A percentile compares a stretch with the other conserved stretches of the same genome.
These are phyloP conservation scores for Pipa parva DNA, from an alignment of 2,113 vertebrate species.

Conservation along the genomic window DNA sequence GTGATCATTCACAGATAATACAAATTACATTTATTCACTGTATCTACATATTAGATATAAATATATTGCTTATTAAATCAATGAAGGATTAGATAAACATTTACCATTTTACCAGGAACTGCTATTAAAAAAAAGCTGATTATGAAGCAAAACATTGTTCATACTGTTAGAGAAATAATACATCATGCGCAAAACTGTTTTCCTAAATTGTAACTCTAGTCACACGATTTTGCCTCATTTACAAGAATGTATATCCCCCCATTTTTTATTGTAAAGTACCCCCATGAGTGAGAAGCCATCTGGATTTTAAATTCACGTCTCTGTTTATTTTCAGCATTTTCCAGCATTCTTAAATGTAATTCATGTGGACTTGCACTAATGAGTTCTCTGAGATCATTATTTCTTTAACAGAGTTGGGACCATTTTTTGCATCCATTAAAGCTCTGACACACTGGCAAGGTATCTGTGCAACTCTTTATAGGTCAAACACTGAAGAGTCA, in stretches of 20 bases:
- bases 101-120: no score
- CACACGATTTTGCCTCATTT: slow-evolving; percentile 29
- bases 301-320: slow-evolving; percentile 53
- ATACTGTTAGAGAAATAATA: background rate
- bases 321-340: slow-evolving; percentile 46
- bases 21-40: no score
- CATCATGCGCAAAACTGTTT: no score
- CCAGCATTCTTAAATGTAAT: slow-evolving; percentile 47
- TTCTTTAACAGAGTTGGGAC: slow-evolving; percentile 42
- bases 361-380: slow-evolving; percentile 46
- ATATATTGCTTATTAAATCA: no score
- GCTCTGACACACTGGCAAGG: background rate
- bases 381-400: slow-evolving; percentile 54
- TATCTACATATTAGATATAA: no score
- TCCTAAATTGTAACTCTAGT: no score
- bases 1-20: no score
- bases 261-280: slow-evolving; percentile 40
- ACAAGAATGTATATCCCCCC: background rate
- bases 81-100: no score
- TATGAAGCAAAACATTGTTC: background rate
- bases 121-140: background rate
- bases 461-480: background rate
- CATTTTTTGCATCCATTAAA: background rate
- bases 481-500: no score
- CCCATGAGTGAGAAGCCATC: slow-evolving; percentile 52